These are phyloP conservation scores for Formicarius rufipectus DNA, from an alignment of 2,113 vertebrate genomes.

Conservation along the genomic window DNA sequence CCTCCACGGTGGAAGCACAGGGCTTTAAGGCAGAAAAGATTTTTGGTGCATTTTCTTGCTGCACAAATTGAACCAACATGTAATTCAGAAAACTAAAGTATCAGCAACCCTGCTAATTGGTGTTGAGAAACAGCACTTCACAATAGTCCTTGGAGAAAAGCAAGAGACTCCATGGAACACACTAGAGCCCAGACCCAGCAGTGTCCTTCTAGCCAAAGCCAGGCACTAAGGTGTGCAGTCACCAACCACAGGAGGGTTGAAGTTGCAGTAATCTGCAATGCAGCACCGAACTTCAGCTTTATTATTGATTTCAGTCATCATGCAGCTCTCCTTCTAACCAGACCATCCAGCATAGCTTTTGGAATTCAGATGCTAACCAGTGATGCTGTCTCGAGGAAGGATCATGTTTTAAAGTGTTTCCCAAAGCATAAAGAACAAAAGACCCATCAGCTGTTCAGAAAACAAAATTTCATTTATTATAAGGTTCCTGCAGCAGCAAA, in stretches of 20 bases:
- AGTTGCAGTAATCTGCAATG: not conserved
- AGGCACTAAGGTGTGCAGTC: too few relatives aligned
- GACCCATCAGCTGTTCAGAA: not conserved
- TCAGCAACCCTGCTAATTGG: not conserved
- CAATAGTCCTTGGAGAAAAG: not conserved
- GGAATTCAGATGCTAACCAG: not conserved
- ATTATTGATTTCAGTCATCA: too few relatives aligned
- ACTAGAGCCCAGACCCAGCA: not conserved
- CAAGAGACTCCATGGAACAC: not conserved
- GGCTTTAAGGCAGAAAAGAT: not conserved
- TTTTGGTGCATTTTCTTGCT: not conserved
- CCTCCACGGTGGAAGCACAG: not conserved
- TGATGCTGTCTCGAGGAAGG: not conserved
- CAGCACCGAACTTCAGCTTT: not conserved
- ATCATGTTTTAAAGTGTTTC: not conserved
- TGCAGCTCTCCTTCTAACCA: too few relatives aligned
- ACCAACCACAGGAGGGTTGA: too few relatives aligned
- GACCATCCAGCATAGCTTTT: not conserved
- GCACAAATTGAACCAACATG: not conserved
- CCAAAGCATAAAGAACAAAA: not conserved
- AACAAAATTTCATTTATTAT: not conserved
- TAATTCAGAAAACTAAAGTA: not conserved
- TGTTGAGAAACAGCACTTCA: not conserved
- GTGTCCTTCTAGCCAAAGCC: rapidly evolving
- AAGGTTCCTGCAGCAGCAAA: not conserved